Evolutionary conservation across 1,140 invertebrate species (phyloP), one percentile per base, ranked within the genome.

Genomic region (Pseudomyrmex dendroicus): DNA sequence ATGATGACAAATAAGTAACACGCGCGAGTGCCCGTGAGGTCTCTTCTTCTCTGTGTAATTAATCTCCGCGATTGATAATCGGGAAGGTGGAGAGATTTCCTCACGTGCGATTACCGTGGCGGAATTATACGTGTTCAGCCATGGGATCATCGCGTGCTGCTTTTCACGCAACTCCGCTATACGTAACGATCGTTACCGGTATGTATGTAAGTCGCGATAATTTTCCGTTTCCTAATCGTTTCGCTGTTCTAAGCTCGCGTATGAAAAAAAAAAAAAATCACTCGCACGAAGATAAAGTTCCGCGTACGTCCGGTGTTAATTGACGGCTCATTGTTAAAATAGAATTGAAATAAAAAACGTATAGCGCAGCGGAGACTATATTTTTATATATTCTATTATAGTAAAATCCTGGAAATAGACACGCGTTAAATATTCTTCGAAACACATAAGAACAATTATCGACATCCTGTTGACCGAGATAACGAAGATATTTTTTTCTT

Each of bases 61-160:
- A 80, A 72, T 80, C 46, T 35, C 54, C 20, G 54, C 66, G 15
- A 80, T 80, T 72, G 76, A 72, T 80, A 80, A 80, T 80, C 22
- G 48, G 54, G 20, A 50, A 72, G 76, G 20, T 17, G 76, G 44
- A 63, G 57, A 63, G 25, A 25, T 73, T 82, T 82, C 70, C 70
- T 73, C 78, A 74, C 61, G 62, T 57, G 50, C 57, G 48, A 82
- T 82, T 54, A 63, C 20, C 35, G 44, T 82, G 57, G 46, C 70
- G 57, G 78, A 64, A 73, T 82, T 74, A 35, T 35, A 82, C 57
- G 56, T 56, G 66, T 68, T 44, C 78, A 22, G 17, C 78, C 57
- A 25, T 48, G 62, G 25, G 48, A 74, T 82, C 70, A 82, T 82
- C 70, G 78, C 78, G 70, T 82, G 78, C 57, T 22, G 78, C 59